Evolutionary conservation across 2,113 vertebrate genomes (phyloP).

Genomic region (Cnemophilus loriae): DNA sequence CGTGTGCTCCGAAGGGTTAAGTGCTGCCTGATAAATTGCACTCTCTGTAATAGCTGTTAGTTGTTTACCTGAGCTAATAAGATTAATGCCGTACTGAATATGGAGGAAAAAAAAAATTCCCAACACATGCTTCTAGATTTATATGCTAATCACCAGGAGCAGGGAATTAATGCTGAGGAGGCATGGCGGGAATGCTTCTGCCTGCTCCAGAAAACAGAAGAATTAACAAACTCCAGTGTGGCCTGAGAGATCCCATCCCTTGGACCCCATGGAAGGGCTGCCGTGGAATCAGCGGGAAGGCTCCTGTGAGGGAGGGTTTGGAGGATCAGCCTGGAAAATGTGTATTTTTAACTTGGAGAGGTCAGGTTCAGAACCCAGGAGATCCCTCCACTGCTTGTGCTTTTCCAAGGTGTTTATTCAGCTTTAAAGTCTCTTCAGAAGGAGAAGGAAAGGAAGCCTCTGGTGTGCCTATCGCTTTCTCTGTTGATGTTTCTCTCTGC

Average conservation of each 20-base stretch:
- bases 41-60: not conserved
- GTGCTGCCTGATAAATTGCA: not conserved
- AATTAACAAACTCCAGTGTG: not conserved
- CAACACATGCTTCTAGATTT: constrained; percentile 3
- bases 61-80: constrained; percentile 51
- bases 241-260: not conserved
- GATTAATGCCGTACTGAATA: not conserved
- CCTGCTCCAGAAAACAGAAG: not conserved
- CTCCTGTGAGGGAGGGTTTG: not conserved
- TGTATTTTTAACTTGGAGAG: constrained; percentile 41
- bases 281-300: accelerated
- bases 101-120: not conserved
- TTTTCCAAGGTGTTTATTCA: constrained; percentile 63
- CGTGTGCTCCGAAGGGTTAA: not conserved
- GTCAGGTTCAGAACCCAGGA: constrained; percentile 60
- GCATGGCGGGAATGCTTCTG: not conserved
- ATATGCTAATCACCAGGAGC: not conserved
- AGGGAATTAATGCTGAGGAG: not conserved
- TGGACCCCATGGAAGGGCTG: not conserved
- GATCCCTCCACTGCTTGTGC: constrained; percentile 50
- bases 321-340: constrained; percentile 22
- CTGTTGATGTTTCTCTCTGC: not conserved
- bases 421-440: constrained; percentile 56
- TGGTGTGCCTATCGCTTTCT: constrained; percentile 30
- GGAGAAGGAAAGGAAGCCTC: constrained; percentile 27